Evolutionary conservation across 1,140 invertebrate genomes (phyloP), one percentile per base, ranked within the genome.

Genomic region (Formica selysi): DNA sequence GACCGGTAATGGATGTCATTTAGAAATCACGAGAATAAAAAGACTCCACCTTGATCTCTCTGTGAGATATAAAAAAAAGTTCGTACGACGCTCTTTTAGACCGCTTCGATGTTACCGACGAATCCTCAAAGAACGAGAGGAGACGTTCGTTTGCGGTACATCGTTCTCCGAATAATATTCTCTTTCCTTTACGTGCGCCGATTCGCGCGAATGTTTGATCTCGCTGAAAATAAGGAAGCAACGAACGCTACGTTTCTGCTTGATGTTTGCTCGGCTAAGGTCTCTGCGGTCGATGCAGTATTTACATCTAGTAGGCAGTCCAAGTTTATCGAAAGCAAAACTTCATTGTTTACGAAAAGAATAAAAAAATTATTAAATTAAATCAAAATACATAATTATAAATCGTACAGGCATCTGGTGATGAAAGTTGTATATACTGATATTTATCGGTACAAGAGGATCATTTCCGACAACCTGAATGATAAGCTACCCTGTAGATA

Each of bases 151-250:
- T 73, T 64, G 84, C 74, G 87, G 84, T 62, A 74, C 86, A 67
- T 90, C 89, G 80, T 93, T 91, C 90, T 86, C 70, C 85, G 89
- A 88, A 89, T 90, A 87, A 90, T 91, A 88, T 90, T 91, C 81
- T 74, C 62, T 92, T 87, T 71, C 78, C 81, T 67, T 70, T 73
- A 61, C 44, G 57, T 59, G 64, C 81, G 89, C 88, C 90, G 87
- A 92, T 92, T 81, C 65, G 74, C 65, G 70, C 44, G 64, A 89
- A 89, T 88, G 93, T 93, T 93, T 93, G 92, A 93, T 93, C 92
- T 93, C 80, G 85, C 81, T 86, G 91, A 87, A 92, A 93, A 93
- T 91, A 93, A 90, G 76, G 80, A 89, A 89, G 85, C 85, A 74
- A 57, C 65, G 76, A 73, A 78, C 68, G 29, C 73, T 85, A 29